Evolutionary conservation across 2,888 invertebrate species (phyloP), one percentile per base, ranked within the genome.

Genomic region (Acrobasis consociella): DNA sequence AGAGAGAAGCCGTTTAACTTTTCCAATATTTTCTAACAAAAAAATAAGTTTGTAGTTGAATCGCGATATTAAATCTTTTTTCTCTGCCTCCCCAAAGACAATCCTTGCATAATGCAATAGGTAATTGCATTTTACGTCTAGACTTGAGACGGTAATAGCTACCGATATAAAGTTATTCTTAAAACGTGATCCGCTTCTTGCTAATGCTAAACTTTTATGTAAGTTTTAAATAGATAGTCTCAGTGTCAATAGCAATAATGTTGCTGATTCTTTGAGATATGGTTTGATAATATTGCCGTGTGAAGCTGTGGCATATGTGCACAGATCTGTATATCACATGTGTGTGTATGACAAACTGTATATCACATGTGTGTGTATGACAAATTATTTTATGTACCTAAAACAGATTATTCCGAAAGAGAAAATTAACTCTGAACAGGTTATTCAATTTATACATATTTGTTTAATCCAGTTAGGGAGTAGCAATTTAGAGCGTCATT

Each of bases 371-470:
- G 5, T 22, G 5, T 22, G 5, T 22, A 22, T 22, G 5, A 3
- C 2, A 3, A 22, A 3, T 3, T 22, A 22, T 22, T 10, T 39
- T 39, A 10, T 39, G 39, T 39, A 39, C 1, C 22, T 22, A 22
- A 22, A 31, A 31, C 5, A 31, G 0, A 31, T 31, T 31, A 31
- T 31, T 31, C 31, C 8, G 16, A 50, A 17, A 37, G 2, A 16
- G 55, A n/a, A n/a, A 58, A 58, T 22, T 17, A 17, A 42, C 46
- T 22, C 8, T 16, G 39, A 58, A 59, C 49, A 49, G 49, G 38
- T 50, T 59, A 59, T 59, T 37, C 59, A 31, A 59, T 59, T 56
- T 39, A 56, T 56, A n/a, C n/a, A n/a, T n/a, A 56, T 56, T 59
- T 59, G 38, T 38, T 38, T 59, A 38, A 59, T 59, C 56, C 59